Evolutionary conservation across 2,797 vertebrate species (phyloP), one percentile per base, ranked within the genome.

Genomic region (Gobionotothen gibberifrons): DNA sequence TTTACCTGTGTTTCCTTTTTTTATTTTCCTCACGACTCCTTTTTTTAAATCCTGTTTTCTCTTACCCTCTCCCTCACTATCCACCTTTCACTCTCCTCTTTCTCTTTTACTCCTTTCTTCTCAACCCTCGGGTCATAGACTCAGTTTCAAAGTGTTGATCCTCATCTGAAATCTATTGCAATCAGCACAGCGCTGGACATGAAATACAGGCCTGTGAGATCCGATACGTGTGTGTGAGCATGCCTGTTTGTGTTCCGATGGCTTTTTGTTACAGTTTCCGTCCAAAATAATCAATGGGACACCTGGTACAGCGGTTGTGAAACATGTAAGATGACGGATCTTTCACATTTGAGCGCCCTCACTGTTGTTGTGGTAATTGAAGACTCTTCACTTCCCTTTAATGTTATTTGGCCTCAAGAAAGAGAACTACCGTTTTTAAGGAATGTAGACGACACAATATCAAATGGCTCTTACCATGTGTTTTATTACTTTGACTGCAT

Each of bases 161-260:
- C 94, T 96, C 95, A 93, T 94, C 95, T 96, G 95, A 95, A 95
- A 94, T 94, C 90, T 90, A 91, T 94, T 95, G 94, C 94, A 95
- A 95, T 96, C 96, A 94, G 87, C 10, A 61, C 80, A 79, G 76
- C 16, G 7, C 72, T 83, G 76, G 89, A 86, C 82, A 86, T 81
- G 65, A 86, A 91, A 80, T 84, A 75, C 85, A 81, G 75, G 79
- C 72, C 53, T 26, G 54, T 74, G 85, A 73, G 79, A 90, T 78
- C 62, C 16, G 84, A 89, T 89, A 82, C 3, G 12, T 60, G 72
- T 61, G 79, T 81, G 73, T 49, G 48, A 60, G 53, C 51, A 22
- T 22, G 65, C 48, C 63, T 76, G 74, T 83, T 76, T 79, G 60
- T 76, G 71, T 79, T 87, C 65, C 60, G 44, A 65, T 61, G 68